These are phyloP conservation scores for Lycophotia porphyrea DNA, from an alignment of 2,888 invertebrate genomes.

Conservation along the genomic window DNA sequence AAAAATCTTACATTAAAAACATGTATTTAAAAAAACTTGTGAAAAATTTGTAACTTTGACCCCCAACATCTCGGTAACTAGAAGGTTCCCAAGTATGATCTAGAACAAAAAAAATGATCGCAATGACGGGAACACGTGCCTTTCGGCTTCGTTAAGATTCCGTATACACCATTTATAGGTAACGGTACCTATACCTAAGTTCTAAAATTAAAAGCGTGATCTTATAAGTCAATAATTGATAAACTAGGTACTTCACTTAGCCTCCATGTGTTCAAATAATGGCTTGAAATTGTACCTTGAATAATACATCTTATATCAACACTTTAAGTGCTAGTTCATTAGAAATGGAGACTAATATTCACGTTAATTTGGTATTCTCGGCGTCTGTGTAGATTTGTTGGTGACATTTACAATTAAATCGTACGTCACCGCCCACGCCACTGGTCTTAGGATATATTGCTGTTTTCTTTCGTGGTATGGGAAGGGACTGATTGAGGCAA, in stretches of 20 bases:
- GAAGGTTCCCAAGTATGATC: no score
- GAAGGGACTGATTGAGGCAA: neutral
- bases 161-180: no score
- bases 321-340: conserved; percentile 29
- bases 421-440: conserved; percentile 16
- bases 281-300: conserved; percentile 28
- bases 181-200: neutral
- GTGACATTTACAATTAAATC: conserved; percentile 46
- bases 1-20: no score
- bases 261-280: conserved; percentile 20
- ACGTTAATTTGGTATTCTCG: conserved; percentile 6
- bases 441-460: neutral
- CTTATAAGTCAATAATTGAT: conserved; percentile 12
- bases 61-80: no score
- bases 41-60: no score
- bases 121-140: no score
- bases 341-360: conserved; percentile 26
- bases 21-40: no score
- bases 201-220: neutral
- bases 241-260: conserved; percentile 11
- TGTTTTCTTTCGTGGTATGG: neutral
- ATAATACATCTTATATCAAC: conserved; percentile 49
- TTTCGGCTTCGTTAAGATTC: no score
- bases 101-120: no score
- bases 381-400: conserved; percentile 14